phyloP scores from a whole-genome alignment of 2,113 vertebrate species.

The Azemiops feae region DNA sequence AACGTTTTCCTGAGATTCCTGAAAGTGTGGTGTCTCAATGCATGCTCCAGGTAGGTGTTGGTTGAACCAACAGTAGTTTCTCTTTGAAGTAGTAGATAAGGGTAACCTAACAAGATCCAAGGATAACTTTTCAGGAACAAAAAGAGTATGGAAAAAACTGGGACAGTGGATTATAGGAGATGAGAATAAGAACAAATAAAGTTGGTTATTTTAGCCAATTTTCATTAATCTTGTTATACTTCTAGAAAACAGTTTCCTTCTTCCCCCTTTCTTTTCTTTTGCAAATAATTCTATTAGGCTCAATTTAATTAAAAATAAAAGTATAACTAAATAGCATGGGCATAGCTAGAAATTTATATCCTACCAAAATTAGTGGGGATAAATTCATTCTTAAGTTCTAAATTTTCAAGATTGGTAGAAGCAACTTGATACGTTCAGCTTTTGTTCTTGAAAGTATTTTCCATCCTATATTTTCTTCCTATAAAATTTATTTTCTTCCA shows the following conservation, averaged over 20 bases:
- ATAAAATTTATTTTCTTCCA: neutral
- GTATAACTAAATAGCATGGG: neutral
- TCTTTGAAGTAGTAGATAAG: neutral
- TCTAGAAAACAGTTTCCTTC: neutral
- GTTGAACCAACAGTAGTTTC: neutral
- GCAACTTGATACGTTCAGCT: neutral
- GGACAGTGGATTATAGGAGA: neutral
- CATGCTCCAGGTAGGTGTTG: slow-evolving; percentile 89
- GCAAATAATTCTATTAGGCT: neutral
- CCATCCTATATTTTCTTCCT: neutral
- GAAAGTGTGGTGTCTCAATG: slow-evolving; percentile 94
- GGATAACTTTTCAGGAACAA: neutral
- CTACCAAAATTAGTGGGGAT: neutral
- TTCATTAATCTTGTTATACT: neutral
- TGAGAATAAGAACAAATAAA: neutral
- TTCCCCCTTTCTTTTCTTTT: neutral
- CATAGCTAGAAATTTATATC: neutral
- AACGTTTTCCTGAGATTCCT: slow-evolving; percentile 97
- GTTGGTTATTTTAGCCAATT: neutral
- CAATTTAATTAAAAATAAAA: neutral
- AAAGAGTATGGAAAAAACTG: neutral
- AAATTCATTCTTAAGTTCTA: neutral
- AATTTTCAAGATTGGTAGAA: neutral
- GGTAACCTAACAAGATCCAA: neutral
- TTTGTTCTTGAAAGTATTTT: neutral